Base-by-base conservation (phyloP, 2,113 vertebrate species). In the Periophthalmus modestus region DNA sequence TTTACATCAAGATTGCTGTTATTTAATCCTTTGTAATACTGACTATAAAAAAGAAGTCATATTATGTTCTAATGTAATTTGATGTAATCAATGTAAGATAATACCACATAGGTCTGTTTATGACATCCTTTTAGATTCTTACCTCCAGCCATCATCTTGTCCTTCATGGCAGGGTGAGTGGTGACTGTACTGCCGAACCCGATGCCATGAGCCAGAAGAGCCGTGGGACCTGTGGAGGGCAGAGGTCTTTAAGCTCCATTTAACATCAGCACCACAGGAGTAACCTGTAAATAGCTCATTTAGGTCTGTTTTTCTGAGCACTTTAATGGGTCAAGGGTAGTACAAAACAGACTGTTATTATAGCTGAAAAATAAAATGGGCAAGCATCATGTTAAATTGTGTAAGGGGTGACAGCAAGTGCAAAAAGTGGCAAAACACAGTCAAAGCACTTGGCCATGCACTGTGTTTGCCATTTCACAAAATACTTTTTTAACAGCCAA, bases 111-210 rank as follows among this genome's bases (percentile, higher is more conserved):
- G 4, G 21, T 23, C 10, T 34, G 6, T 28, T 34, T 62, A 2
- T 34, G 18, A 15, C 14, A 15, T 23, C 23, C 55, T 11, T 33
- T 61, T 78, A n/a, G 0, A 12, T 52, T 76, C 86, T 91, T 94
- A 98, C 98, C 95, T 89, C 96, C 97, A 72, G 88, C 90, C 97
- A 99, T 97, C 96, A 99, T 97, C 87, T 97, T 99, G 81, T 99
- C 97, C 84, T 98, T 99, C 82, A 95, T 96, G 79, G 92, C 92
- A 2, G 98, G 98, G 81, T 99, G 97, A 0, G 97, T 97, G 1
- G 98, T 99, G 39, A 99, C 95, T 77, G 94, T 97, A 90, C 96
- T 95, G 85, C 97, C 97, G 66, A 94, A 98, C 2, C 95, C 96
- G 18, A 99, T 95, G 39, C 95, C 96, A 63, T 99, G 97, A 52